phyloP scores from a whole-genome alignment of 2,113 vertebrate species.

The Talpa occidentalis region DNA sequence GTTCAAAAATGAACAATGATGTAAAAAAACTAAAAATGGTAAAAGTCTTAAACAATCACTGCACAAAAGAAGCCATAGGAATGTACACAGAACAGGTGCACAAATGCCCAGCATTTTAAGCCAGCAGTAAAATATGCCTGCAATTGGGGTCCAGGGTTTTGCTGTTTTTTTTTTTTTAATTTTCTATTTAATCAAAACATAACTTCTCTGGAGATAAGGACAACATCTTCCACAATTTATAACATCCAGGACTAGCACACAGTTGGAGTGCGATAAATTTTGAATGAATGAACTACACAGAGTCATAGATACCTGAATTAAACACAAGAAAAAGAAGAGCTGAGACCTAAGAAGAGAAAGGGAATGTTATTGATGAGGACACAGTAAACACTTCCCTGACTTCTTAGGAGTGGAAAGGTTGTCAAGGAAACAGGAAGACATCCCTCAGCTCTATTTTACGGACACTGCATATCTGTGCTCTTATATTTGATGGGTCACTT shows the following conservation, averaged over 20 bases:
- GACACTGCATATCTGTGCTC: rapidly evolving
- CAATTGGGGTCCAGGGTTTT: not conserved
- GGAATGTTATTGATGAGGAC: not conserved
- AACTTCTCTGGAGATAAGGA: rapidly evolving
- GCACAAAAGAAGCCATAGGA: not conserved
- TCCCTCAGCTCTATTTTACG: not conserved
- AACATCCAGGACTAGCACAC: not conserved
- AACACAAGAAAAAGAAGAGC: not conserved
- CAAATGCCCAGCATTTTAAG: rapidly evolving
- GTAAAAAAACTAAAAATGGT: too few relatives aligned
- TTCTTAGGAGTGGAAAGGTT: not conserved
- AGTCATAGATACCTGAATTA: not conserved
- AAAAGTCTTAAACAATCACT: not conserved
- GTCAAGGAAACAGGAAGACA: not conserved
- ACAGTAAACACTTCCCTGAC: not conserved
- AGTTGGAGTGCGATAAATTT: not conserved
- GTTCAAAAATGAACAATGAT: too few relatives aligned
- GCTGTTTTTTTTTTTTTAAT: not conserved
- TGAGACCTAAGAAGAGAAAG: not conserved
- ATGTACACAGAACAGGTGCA: rapidly evolving
- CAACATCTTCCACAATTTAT: not conserved
- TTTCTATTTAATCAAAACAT: rapidly evolving
- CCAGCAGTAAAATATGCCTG: not conserved
- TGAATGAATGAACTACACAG: not conserved
- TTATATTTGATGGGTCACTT: not conserved